A percentile compares a stretch with the other conserved stretches of the same genome.
These are phyloP conservation scores for Mantis religiosa DNA, from an alignment of 2,888 invertebrate species.

Conservation along the genomic window DNA sequence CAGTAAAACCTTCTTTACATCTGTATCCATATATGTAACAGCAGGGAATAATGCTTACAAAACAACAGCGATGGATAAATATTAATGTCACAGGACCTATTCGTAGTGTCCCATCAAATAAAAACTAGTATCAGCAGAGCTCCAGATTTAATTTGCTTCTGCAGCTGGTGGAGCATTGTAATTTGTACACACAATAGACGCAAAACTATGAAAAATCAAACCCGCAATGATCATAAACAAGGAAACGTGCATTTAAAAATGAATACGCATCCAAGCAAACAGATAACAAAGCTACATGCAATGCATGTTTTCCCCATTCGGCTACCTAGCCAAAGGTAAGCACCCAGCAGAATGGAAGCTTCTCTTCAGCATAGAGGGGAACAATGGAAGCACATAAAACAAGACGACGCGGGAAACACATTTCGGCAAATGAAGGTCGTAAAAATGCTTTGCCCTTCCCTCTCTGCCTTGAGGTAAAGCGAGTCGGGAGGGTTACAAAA, in stretches of 20 bases:
- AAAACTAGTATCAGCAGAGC: too few species aligned
- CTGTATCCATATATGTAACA: too few species aligned
- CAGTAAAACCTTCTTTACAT: too few species aligned
- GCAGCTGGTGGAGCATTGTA: too few species aligned
- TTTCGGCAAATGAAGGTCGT: neutral
- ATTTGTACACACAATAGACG: too few species aligned
- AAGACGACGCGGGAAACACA: neutral
- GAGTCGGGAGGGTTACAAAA: neutral
- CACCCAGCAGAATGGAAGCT: neutral
- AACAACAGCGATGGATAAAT: too few species aligned
- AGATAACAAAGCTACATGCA: neutral
- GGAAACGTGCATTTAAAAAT: neutral
- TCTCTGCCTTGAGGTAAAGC: neutral
- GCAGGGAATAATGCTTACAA: too few species aligned
- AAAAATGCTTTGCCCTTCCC: neutral
- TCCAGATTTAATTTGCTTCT: too few species aligned
- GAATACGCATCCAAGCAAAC: neutral
- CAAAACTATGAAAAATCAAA: too few species aligned
- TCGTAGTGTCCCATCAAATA: too few species aligned
- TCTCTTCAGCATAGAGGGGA: neutral
- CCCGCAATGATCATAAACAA: neutral
- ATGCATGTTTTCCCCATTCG: neutral
- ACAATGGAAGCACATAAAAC: neutral
- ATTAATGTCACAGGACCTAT: too few species aligned
- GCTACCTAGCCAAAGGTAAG: neutral